phyloP scores from a whole-genome alignment of 2,888 invertebrate genomes.

The Serripes groenlandicus region DNA sequence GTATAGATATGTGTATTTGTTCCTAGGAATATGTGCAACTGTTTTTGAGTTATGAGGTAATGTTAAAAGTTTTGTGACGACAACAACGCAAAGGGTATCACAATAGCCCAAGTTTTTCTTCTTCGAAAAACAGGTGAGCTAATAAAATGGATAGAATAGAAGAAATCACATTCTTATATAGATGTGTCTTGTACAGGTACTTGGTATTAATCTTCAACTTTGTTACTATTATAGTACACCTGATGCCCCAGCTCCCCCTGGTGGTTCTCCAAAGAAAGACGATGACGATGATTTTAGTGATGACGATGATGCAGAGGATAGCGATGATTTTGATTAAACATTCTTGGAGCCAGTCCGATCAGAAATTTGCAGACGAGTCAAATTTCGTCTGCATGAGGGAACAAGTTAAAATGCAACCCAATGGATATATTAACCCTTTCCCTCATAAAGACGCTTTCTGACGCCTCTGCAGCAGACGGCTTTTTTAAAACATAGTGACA shows the following conservation, averaged over 20 bases:
- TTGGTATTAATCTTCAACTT: too few relatives aligned
- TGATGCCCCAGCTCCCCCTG: constrained; percentile 67
- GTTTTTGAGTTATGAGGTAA: background rate
- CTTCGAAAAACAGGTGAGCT: too few relatives aligned
- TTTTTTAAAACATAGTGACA: background rate
- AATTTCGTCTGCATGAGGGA: too few relatives aligned
- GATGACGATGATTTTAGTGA: constrained; percentile 42
- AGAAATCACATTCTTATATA: too few relatives aligned
- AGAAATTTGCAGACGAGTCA: too few relatives aligned
- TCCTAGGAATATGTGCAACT: background rate
- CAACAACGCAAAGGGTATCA: background rate
- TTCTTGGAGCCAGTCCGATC: too few relatives aligned
- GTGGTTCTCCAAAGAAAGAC: constrained; percentile 45
- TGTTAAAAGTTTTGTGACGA: background rate
- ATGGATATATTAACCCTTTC: background rate
- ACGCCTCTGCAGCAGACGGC: background rate
- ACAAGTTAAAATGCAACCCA: background rate
- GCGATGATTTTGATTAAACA: constrained; percentile 59
- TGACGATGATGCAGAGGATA: constrained; percentile 52
- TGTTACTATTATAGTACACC: constrained; percentile 45
- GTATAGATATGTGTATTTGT: background rate
- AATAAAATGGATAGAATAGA: too few relatives aligned
- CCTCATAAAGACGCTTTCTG: background rate
- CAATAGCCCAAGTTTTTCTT: background rate
- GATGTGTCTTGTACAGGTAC: too few relatives aligned